A percentile compares a stretch with the other conserved stretches of the same genome.
These are phyloP conservation scores for Periplaneta americana DNA, from an alignment of 1,140 invertebrate species.

Conservation along the genomic window DNA sequence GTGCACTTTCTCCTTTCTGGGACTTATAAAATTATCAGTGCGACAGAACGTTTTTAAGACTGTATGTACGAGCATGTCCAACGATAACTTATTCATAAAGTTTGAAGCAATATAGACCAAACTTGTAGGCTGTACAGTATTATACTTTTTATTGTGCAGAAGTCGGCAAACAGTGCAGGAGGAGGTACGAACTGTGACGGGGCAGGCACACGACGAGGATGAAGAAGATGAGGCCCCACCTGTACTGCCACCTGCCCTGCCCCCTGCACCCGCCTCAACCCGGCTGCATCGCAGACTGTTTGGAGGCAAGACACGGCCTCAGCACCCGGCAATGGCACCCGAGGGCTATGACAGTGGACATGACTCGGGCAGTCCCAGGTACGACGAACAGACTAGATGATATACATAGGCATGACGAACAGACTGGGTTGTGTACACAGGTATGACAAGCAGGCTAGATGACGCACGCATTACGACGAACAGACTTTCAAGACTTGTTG, in stretches of 20 bases:
- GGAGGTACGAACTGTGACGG: background rate
- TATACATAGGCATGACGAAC: no score
- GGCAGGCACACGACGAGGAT: background rate
- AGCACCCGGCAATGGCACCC: conserved; percentile 21
- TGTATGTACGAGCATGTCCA: no score
- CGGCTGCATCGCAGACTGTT: conserved; percentile 47
- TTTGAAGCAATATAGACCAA: no score
- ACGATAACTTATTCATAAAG: no score
- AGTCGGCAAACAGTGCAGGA: background rate
- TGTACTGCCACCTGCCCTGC: conserved; percentile 39
- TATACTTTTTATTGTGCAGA: background rate
- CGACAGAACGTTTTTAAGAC: conserved; percentile 41
- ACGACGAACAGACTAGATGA: no score
- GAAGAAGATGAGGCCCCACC: conserved; percentile 22
- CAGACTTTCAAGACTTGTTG: no score
- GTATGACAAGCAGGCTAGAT: no score
- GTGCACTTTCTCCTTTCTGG: no score
- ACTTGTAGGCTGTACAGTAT: no score
- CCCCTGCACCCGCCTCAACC: conserved; percentile 44
- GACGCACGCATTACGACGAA: no score
- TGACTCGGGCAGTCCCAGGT: conserved; percentile 64
- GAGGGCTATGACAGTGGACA: conserved; percentile 77
- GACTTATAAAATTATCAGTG: no score
- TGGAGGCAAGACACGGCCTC: conserved; percentile 45
- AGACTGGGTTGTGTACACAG: no score